phyloP scores from a whole-genome alignment of 1,140 invertebrate genomes.

The Philotrypesis tridentata region DNA sequence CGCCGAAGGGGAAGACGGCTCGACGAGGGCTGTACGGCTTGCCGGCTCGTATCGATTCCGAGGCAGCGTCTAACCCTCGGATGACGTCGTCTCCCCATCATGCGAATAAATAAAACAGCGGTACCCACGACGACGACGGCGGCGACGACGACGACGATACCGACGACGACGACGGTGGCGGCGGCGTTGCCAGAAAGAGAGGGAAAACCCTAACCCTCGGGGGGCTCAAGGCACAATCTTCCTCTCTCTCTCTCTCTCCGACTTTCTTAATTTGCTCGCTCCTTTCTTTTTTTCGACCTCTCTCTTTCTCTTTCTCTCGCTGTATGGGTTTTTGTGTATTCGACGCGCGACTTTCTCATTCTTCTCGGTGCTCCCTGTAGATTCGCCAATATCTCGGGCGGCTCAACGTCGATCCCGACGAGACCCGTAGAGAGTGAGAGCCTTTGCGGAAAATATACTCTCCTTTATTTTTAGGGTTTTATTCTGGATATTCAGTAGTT shows the following conservation, averaged over 20 bases:
- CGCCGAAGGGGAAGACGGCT: not conserved
- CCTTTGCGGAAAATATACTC: too few relatives aligned
- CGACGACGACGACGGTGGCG: not conserved
- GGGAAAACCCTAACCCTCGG: conserved; percentile 6
- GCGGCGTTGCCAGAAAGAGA: conserved; percentile 39
- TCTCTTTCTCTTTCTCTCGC: not conserved
- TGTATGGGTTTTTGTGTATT: not conserved
- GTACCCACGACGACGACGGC: conserved; percentile 26
- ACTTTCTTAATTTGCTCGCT: conserved; percentile 33
- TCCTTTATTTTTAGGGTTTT: too few relatives aligned
- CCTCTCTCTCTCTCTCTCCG: conserved; percentile 7
- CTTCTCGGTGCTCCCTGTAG: not conserved
- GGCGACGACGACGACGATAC: not conserved
- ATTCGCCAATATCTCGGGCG: not conserved
- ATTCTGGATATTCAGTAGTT: too few relatives aligned
- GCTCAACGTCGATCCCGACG: not conserved
- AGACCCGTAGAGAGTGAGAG: too few relatives aligned
- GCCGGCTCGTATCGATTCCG: conserved; percentile 55
- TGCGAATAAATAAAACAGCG: conserved; percentile 44
- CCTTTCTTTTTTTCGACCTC: not conserved
- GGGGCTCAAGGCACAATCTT: conserved; percentile 26
- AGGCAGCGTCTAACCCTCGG: conserved; percentile 21
- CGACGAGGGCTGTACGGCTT: not conserved
- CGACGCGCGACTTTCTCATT: not conserved
- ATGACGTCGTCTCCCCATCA: not conserved